Evolutionary conservation across 2,888 invertebrate genomes (phyloP).

Genomic region (Halocaridina rubra): DNA sequence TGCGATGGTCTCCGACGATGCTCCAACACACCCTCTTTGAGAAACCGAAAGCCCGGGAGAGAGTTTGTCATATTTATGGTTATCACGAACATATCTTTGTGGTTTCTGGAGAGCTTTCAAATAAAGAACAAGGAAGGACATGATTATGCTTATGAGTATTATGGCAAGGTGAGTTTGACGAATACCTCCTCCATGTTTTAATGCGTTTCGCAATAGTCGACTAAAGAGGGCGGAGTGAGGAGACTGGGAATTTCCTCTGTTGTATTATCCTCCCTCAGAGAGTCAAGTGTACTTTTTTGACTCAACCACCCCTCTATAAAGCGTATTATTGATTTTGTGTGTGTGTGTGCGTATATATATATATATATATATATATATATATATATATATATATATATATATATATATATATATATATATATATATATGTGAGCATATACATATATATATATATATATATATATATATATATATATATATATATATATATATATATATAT

Average conservation of each 20-base stretch:
- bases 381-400: neutral
- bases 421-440: too few relatives aligned
- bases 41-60: constrained; percentile 78
- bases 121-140: constrained; percentile 72
- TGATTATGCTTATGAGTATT: constrained; percentile 74
- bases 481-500: neutral
- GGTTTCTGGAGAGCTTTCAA: constrained; percentile 80
- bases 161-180: constrained; percentile 75
- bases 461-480: neutral
- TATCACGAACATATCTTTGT: constrained; percentile 80
- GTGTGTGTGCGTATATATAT: too few relatives aligned
- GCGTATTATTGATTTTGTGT: too few relatives aligned
- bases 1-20: constrained; percentile 80
- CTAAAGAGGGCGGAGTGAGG: too few relatives aligned
- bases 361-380: too few relatives aligned
- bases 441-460: neutral
- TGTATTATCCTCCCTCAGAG: too few relatives aligned
- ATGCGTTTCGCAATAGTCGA: too few relatives aligned
- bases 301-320: too few relatives aligned
- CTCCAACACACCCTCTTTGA: constrained; percentile 75
- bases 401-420: neutral
- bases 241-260: too few relatives aligned
- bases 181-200: too few relatives aligned
- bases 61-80: constrained; percentile 81
- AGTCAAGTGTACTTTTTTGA: too few relatives aligned